Evolutionary conservation across 2,888 invertebrate species (phyloP), one percentile per base, ranked within the genome.

Genomic region (Drosophila merina): DNA sequence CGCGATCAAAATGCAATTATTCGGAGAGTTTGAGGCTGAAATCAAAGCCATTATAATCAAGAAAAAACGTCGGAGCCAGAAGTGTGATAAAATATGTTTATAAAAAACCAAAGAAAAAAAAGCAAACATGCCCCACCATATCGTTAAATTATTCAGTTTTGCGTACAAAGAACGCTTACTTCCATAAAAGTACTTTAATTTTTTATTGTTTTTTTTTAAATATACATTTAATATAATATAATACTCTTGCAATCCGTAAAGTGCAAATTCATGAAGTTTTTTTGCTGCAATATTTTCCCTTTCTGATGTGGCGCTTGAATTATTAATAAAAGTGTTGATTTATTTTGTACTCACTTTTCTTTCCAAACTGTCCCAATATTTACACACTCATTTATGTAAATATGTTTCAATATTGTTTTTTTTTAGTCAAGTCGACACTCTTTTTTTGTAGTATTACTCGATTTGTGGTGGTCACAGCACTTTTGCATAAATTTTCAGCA

Each of bases 381-480:
- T 60, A 60, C 60, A 60, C 31, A 14, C 52, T 45, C 36, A 52
- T 68, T 50, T 49, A 38, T 40, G 25, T 50, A 50, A 67, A 56
- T 56, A 56, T 56, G 25, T 20, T 49, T 49, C 26, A 26, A n/a
- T 33, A 49, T 33, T 20, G 66, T 45, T 42, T 62, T 31, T 14
- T 40, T 59, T 47, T 45, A 20, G 20, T 20, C 20, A 2, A 20
- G 31, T 36, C 14, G 58, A 36, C 40, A 20, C 20, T 50, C 26
- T 67, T 59, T 50, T 52, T 66, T 56, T 56, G 14, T 50, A 31
- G 26, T 30, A 42, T 57, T 56, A 51, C n/a, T 62, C 58, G 56
- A 66, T 49, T 72, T 66, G 25, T 64, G 59, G 40, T 57, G 66
- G 49, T 67, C 77, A 77, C 82, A 77, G 77, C 77, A 77, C 77